These are phyloP conservation scores for Troides oblongomaculatus DNA, from an alignment of 2,888 invertebrate genomes.

Conservation along the genomic window DNA sequence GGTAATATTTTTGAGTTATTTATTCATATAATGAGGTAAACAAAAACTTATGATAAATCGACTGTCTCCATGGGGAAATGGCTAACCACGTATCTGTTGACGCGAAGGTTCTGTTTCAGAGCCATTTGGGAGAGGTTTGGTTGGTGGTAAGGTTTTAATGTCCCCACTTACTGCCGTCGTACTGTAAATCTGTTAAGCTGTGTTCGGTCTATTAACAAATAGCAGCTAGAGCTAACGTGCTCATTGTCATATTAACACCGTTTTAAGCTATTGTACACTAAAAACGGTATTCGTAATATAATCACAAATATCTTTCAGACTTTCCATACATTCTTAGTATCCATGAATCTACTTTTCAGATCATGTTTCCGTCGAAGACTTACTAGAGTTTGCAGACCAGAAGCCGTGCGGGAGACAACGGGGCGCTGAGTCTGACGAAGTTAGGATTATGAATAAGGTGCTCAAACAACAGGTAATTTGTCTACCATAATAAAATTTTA, in stretches of 20 bases:
- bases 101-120: too few species aligned
- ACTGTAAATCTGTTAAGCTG: too few species aligned
- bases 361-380: conserved; percentile 94
- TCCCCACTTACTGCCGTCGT: too few species aligned
- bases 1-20: conserved; percentile 39
- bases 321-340: neutral
- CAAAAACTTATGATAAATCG: neutral
- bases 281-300: too few species aligned
- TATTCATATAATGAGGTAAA: neutral
- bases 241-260: too few species aligned
- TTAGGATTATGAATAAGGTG: conserved; percentile 94
- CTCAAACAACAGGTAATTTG: conserved; percentile 83
- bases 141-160: too few species aligned
- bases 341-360: conserved; percentile 60
- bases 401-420: conserved; percentile 90
- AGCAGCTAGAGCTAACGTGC: too few species aligned
- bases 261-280: too few species aligned
- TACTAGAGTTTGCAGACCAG: conserved; percentile 92
- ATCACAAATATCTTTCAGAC: neutral
- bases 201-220: too few species aligned
- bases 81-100: too few species aligned
- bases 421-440: conserved; percentile 94
- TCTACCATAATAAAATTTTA: neutral
- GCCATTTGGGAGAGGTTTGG: too few species aligned
- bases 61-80: neutral